Conservation (phyloP, 2,797 vertebrate genomes). For the Artibeus jamaicensis region DNA sequence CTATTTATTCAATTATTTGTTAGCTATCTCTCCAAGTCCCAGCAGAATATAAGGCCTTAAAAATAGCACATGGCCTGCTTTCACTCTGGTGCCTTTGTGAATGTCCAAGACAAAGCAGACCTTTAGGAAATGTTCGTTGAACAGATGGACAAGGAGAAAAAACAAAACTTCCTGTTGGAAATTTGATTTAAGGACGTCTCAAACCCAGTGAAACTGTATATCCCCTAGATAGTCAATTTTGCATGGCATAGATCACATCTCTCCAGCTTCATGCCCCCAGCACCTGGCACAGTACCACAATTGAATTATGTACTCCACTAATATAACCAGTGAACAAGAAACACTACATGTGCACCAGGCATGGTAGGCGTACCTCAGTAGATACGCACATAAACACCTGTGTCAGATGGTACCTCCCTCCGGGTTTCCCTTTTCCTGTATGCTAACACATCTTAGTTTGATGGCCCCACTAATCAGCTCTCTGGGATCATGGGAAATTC, state of each 20-base stretch:
- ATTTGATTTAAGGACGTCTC: background rate
- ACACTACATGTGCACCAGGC: no score
- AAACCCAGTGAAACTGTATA: background rate
- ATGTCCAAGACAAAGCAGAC: background rate
- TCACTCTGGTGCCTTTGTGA: background rate
- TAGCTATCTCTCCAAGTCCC: background rate
- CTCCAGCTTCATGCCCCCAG: background rate
- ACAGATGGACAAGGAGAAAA: background rate
- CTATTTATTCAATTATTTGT: background rate
- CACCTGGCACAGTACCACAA: background rate
- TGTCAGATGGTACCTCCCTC: background rate
- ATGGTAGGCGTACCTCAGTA: background rate
- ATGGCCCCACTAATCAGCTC: background rate
- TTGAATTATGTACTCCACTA: background rate
- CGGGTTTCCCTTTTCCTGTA: background rate
- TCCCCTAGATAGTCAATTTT: background rate
- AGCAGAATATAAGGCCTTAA: background rate
- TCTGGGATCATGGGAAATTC: background rate
- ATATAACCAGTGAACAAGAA: background rate
- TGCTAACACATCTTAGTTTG: background rate
- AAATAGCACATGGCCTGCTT: background rate
- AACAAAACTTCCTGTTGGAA: background rate
- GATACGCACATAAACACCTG: background rate
- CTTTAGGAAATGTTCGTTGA: background rate
- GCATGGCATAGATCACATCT: background rate